Evolutionary conservation across 2,888 invertebrate genomes (phyloP), one percentile per base, ranked within the genome.

Genomic region (Eristalis tenax): DNA sequence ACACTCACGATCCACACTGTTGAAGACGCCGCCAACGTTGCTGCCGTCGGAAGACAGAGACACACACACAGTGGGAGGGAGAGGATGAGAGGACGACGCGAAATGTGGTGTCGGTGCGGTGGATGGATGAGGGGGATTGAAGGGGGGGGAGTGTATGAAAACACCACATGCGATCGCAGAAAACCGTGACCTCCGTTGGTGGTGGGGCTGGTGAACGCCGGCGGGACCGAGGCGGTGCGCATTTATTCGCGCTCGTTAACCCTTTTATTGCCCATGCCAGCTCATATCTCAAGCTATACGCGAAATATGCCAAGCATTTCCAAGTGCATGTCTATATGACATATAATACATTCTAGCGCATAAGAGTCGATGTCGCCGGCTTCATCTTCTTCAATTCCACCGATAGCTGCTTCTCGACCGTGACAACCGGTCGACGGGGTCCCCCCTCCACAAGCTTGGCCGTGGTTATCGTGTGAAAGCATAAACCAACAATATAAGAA

Each of bases 151-250:
- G 65, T 63, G 35, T 63, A 70, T 56, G 23, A 74, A 69, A 71
- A 65, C 40, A 69, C 61, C 86, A 86, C 86, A 86, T 86, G 86
- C 86, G 69, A 86, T 78, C 85, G 85, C 65, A 22, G 63, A 56
- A 75, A 61, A 79, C 70, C 78, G 63, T 83, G 83, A 78, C 78
- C 78, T 75, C 56, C 73, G 11, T 61, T 13, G 28, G 65, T 22
- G 15, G 26, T 26, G 26, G 26, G 26, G 38, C 32, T 2, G 40
- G 11, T 1, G 56, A 23, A 35, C 18, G 35, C 15, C 10, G 28
- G 35, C 18, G 28, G 43, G 28, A 22, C 18, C 18, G 40, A 40
- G 50, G 28, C 32, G 43, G 35, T 65, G 57, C 43, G 43, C 38
- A 15, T 57, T 35, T 74, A 77, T 74, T 66, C 11, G 78, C 75